A percentile compares a stretch with the other conserved stretches of the same genome.
Evolutionary conservation across 2,888 invertebrate species (phyloP).

Genomic region (Agriopis marginaria): DNA sequence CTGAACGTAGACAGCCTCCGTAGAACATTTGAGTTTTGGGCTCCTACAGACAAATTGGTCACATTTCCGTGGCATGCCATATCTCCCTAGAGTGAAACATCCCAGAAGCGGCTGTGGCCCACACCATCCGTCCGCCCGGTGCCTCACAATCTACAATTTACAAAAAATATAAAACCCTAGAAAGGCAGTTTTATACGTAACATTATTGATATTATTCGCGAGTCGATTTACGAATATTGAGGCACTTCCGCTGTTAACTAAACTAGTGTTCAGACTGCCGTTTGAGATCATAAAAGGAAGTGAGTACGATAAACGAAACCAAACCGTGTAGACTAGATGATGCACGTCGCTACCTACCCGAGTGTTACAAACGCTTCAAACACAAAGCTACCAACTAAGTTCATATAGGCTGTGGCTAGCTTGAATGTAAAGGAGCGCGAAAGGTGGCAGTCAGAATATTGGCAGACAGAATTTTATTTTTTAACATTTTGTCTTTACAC

Average conservation of each 20-base stretch:
- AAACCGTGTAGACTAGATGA: conserved; percentile 59
- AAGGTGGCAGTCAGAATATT: too few species aligned
- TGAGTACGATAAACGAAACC: conserved; percentile 53
- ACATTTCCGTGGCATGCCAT: conserved; percentile 48
- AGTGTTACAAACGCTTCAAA: neutral
- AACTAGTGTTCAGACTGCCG: conserved; percentile 52
- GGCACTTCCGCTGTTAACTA: conserved; percentile 76
- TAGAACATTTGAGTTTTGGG: neutral
- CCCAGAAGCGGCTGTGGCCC: conserved; percentile 81
- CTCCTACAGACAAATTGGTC: neutral
- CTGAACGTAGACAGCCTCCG: neutral
- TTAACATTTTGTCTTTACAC: too few species aligned
- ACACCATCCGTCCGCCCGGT: conserved; percentile 61
- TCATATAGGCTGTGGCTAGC: neutral
- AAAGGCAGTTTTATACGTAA: conserved; percentile 74
- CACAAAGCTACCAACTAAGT: neutral
- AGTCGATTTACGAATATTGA: conserved; percentile 65
- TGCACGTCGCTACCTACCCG: conserved; percentile 41
- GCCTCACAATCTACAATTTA: conserved; percentile 67
- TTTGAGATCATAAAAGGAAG: conserved; percentile 70
- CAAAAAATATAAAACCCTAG: conserved; percentile 82
- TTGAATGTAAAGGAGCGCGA: too few species aligned
- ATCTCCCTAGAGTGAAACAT: conserved; percentile 66
- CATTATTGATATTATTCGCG: conserved; percentile 70
- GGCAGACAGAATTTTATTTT: too few species aligned